Percentiles rank a stretch among this genome's conserved stretches.
These are phyloP conservation scores for Alouatta palliata DNA, from an alignment of 2,113 vertebrate species.

Conservation along the genomic window DNA sequence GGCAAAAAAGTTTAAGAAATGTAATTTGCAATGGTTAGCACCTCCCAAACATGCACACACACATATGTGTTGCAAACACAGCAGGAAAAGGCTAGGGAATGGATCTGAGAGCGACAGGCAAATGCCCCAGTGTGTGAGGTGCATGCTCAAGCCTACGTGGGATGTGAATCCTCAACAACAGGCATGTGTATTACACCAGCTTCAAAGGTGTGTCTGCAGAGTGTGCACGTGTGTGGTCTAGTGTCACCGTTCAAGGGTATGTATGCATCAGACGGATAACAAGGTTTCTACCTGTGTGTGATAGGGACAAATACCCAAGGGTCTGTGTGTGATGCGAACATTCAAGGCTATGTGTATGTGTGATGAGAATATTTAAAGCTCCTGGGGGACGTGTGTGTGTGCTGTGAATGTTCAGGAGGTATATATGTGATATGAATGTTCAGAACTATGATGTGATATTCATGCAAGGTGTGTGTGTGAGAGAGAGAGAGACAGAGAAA, in stretches of 20 bases:
- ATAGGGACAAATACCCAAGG: neutral
- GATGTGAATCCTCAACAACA: neutral
- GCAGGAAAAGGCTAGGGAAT: neutral
- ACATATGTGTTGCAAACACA: neutral
- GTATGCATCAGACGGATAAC: neutral
- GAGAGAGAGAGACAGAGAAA: no score
- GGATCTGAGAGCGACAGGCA: neutral
- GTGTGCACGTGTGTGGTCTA: neutral
- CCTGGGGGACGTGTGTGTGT: neutral
- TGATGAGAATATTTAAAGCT: conserved; percentile 30
- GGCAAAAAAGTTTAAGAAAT: neutral
- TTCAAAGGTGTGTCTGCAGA: neutral
- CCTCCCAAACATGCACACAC: no score
- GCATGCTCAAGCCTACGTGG: neutral
- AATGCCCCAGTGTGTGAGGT: neutral
- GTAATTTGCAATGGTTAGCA: neutral
- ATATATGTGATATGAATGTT: neutral
- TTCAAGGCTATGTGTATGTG: neutral
- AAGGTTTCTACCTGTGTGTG: neutral
- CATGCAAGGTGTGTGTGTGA: neutral
- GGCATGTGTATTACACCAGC: rapidly evolving
- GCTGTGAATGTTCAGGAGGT: conserved; percentile 21
- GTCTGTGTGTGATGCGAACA: conserved; percentile 4
- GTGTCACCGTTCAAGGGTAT: neutral
- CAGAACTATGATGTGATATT: neutral